Evolutionary conservation across 2,797 vertebrate species (phyloP).

Genomic region (Pampus argenteus): DNA sequence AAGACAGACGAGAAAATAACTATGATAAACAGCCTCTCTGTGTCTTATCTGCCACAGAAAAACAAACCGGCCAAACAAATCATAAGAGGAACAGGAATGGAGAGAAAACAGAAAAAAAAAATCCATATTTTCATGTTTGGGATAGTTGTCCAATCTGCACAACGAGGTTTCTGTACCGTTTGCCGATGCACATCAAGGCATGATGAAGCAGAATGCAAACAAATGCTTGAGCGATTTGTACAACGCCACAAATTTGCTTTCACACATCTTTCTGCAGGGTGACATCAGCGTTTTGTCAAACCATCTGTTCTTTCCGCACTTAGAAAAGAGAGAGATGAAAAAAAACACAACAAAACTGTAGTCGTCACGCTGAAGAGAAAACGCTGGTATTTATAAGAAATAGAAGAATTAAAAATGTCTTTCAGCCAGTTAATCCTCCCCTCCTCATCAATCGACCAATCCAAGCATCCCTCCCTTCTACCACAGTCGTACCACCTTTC

Average conservation of each 20-base stretch:
- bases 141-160: conserved; percentile 9
- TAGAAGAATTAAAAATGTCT: background rate
- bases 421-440: background rate
- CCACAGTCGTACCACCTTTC: too few species aligned
- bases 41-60: background rate
- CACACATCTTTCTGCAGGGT: conserved; percentile 41
- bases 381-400: background rate
- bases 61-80: background rate
- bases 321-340: conserved; percentile 21
- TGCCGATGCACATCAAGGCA: conserved; percentile 41
- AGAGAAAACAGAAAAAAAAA: background rate
- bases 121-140: background rate
- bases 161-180: conserved; percentile 19
- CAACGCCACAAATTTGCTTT: conserved; percentile 37
- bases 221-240: conserved; percentile 49
- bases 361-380: conserved; percentile 15
- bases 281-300: conserved; percentile 39
- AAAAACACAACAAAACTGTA: conserved; percentile 23
- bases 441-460: too few species aligned
- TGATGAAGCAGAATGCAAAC: conserved; percentile 65
- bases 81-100: background rate
- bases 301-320: conserved; percentile 64
- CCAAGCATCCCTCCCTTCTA: background rate
- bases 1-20: background rate
- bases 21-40: background rate